Evolutionary conservation across 2,113 vertebrate species (phyloP).

Genomic region (Podocnemis expansa): DNA sequence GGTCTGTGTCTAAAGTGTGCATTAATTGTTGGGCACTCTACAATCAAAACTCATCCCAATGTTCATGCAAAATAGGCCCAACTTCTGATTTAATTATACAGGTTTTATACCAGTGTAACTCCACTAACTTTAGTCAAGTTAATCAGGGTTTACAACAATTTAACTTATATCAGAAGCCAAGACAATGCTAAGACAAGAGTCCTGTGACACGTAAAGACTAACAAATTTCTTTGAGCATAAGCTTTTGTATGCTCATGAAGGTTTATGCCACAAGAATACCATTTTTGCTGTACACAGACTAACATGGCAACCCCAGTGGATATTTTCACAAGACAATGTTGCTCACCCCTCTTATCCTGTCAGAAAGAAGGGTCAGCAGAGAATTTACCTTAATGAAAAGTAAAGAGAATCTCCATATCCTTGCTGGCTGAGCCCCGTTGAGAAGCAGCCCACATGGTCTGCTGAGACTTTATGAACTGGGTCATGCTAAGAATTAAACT

Average conservation of each 20-base stretch:
- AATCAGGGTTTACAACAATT: background rate
- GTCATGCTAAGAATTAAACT: background rate
- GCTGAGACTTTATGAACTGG: background rate
- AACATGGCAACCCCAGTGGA: too few species aligned
- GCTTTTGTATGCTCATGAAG: too few species aligned
- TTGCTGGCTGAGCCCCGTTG: background rate
- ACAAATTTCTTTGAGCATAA: too few species aligned
- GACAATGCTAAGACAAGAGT: too few species aligned
- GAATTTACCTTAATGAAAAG: background rate
- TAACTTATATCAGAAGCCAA: background rate
- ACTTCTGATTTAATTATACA: background rate
- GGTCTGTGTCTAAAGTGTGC: too few species aligned
- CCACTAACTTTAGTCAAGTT: background rate
- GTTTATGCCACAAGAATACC: too few species aligned
- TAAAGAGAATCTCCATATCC: background rate
- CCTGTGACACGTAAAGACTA: too few species aligned
- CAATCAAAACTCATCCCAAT: background rate
- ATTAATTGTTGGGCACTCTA: background rate
- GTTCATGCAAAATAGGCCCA: accelerated
- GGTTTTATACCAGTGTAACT: background rate
- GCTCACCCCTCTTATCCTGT: background rate
- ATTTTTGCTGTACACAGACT: too few species aligned
- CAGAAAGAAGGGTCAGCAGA: background rate
- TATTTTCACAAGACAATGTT: background rate
- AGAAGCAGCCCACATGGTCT: background rate